phyloP scores from a whole-genome alignment of 1,140 invertebrate species.

The Diachasmimorpha longicaudata region DNA sequence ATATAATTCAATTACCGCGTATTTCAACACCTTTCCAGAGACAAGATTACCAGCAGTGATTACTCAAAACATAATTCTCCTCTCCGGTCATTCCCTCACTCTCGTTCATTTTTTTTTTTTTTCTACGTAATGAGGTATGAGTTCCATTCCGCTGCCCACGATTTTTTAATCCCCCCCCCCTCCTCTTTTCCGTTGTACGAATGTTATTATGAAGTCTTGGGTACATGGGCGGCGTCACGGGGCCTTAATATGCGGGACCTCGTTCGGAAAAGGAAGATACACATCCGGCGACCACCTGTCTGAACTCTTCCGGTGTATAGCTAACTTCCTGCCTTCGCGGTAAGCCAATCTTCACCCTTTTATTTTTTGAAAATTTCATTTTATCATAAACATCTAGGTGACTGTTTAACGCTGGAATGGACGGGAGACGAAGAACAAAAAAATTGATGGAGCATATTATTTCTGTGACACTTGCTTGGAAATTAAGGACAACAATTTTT shows the following conservation, averaged over 20 bases:
- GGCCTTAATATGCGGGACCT: slow-evolving; percentile 48
- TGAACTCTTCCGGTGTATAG: slow-evolving; percentile 40
- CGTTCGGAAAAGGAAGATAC: slow-evolving; percentile 53
- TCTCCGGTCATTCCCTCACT: background rate
- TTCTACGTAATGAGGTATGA: background rate
- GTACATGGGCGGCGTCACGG: slow-evolving; percentile 11
- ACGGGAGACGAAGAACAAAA: too few species aligned
- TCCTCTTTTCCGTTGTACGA: background rate
- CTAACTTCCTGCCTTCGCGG: slow-evolving; percentile 49
- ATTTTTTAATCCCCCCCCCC: background rate
- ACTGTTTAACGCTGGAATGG: background rate
- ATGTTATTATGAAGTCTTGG: slow-evolving; percentile 10
- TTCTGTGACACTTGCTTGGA: too few species aligned
- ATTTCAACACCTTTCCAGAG: background rate
- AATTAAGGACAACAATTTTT: too few species aligned
- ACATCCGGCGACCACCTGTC: slow-evolving; percentile 54
- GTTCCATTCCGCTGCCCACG: background rate
- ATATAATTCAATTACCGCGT: background rate
- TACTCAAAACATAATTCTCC: background rate
- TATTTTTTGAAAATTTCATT: background rate
- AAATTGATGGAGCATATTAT: too few species aligned
- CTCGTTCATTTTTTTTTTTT: background rate
- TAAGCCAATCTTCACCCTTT: slow-evolving; percentile 3
- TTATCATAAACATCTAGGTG: background rate
- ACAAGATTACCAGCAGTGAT: background rate